A percentile compares a stretch with the other conserved stretches of the same genome.
phyloP scores from a whole-genome alignment of 2,888 invertebrate species.

The Brenthis daphne region DNA sequence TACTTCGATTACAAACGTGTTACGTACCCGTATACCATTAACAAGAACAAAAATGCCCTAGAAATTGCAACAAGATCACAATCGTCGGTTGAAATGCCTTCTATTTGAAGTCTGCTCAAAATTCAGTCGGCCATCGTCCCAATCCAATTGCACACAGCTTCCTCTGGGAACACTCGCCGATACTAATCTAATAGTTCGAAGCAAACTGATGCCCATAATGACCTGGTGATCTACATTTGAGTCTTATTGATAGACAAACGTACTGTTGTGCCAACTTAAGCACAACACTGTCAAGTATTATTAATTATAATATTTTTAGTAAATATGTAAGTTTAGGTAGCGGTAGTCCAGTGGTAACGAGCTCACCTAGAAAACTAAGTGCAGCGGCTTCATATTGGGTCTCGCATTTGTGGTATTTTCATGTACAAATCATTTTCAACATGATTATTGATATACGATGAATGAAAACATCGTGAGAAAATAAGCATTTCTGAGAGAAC shows the following conservation, averaged over 20 bases:
- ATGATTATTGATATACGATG: no score
- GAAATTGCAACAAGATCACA: no score
- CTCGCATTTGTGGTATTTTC: no score
- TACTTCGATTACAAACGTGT: background rate
- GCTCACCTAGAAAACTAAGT: no score
- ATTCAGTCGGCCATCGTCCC: slow-evolving; percentile 19
- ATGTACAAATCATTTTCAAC: no score
- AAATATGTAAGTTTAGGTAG: no score
- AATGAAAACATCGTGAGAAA: no score
- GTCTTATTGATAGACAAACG: slow-evolving; percentile 12
- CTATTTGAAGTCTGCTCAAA: slow-evolving; percentile 16
- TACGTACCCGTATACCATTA: background rate
- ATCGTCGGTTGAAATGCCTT: background rate
- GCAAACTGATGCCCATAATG: slow-evolving; percentile 21
- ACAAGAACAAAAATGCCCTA: no score
- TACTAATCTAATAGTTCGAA: slow-evolving; percentile 31
- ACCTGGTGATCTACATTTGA: slow-evolving; percentile 22
- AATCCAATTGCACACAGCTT: slow-evolving; percentile 21
- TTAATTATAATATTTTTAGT: background rate
- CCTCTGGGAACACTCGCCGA: slow-evolving; percentile 29
- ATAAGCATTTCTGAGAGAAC: no score
- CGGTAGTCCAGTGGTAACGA: no score
- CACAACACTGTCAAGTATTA: background rate
- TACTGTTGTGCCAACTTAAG: background rate
- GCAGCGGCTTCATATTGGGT: no score